Evolutionary conservation across 2,888 invertebrate genomes (phyloP), one percentile per base, ranked within the genome.

Genomic region (Antheraea assamensis): DNA sequence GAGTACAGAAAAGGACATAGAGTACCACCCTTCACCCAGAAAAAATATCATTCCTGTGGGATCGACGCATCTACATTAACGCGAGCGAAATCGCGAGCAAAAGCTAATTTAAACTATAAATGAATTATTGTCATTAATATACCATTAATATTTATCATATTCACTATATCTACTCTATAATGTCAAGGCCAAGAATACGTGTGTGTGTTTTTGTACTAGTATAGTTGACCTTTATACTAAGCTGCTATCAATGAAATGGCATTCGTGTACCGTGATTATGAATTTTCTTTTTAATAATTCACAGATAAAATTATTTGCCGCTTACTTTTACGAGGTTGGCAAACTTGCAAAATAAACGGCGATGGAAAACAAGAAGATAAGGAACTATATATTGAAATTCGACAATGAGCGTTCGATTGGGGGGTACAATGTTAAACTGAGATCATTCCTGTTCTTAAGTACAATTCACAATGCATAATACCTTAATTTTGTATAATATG

Each of bases 221-320:
- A 24, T 58, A 42, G 2, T 17, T 70, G 68, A 70, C 73, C 73
- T 73, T 70, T 52, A 24, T 35, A 42, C 24, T 75, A 70, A 66
- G 66, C 49, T 31, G 19, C 30, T 72, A 64, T 71, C 61, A 64
- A 73, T 47, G 71, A 42, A 49, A 74, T 49, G 64, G 27, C 66
- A 68, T 68, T 71, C 19, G 49, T 52, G 72, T 73, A 30, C 71
- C 49, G 35, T 58, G 30, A 74, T 73, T 49, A 73, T 66, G 47
- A 74, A 31, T 30, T n/a, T 0, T 70, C 27, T 75, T 85, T 84
- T 77, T 85, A 84, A 88, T 80, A 35, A 66, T 81, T 96, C 96
- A 76, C 95, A 98, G 98, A 98, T 98, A 2, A 99, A 99, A 94
- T 92, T 99, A 73, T 95, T 99, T 83, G 98, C 97, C 52, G 98